Percentiles rank a stretch among this genome's conserved stretches.
Evolutionary conservation across 2,888 invertebrate genomes (phyloP).

Genomic region (Drosophila mayaguana): DNA sequence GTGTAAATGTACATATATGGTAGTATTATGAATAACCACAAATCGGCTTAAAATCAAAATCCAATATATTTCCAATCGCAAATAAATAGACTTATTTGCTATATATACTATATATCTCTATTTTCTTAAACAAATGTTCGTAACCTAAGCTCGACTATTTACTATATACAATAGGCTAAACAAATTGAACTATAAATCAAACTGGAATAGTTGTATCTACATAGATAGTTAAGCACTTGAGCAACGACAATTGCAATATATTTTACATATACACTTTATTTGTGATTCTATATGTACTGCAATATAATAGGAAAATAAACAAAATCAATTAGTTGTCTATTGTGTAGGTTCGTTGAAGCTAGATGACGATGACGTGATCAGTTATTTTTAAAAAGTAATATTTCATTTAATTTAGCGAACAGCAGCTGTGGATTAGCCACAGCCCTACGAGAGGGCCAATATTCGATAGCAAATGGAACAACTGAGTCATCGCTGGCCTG

Average conservation of each 20-base stretch:
- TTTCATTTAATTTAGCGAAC: conserved; percentile 23
- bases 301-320: conserved; percentile 23
- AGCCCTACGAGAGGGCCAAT: conserved; percentile 30
- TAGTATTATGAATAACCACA: conserved; percentile 18
- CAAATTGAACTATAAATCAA: conserved; percentile 26
- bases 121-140: conserved; percentile 54
- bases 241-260: conserved; percentile 15
- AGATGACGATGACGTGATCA: conserved; percentile 67
- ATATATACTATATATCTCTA: conserved; percentile 11
- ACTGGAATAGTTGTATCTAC: conserved; percentile 12
- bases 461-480: conserved; percentile 40
- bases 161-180: conserved; percentile 15
- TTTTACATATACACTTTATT: conserved; percentile 1
- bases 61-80: conserved; percentile 1
- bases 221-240: conserved; percentile 12
- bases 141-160: background rate
- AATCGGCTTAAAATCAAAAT: conserved; percentile 1
- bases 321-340: conserved; percentile 57
- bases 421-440: conserved; percentile 27
- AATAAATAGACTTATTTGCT: conserved; percentile 7
- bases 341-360: conserved; percentile 27
- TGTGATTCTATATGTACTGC: background rate
- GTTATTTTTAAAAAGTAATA: conserved; percentile 53
- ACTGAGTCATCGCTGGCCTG: conserved; percentile 40
- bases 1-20: background rate